Evolutionary conservation across 1,140 invertebrate genomes (phyloP).

Genomic region (Procambarus clarkii): DNA sequence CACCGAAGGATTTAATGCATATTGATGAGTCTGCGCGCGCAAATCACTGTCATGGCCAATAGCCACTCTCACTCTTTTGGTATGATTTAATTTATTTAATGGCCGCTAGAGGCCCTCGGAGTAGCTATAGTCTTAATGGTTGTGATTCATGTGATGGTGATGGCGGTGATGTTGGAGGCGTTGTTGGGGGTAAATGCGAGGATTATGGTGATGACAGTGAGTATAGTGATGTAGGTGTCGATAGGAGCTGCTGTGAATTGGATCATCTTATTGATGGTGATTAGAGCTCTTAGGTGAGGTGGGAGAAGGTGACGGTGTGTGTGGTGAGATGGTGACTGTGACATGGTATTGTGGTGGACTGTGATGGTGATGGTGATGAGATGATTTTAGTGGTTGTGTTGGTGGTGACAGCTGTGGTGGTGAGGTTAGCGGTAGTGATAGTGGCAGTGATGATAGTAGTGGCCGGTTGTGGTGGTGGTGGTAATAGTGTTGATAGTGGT

Average conservation of each 20-base stretch:
- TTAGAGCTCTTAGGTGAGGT: constrained; percentile 18
- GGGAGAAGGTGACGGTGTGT: constrained; percentile 22
- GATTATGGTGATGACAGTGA: constrained; percentile 62
- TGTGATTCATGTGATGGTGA: constrained; percentile 52
- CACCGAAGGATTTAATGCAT: constrained; percentile 63
- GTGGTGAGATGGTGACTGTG: not conserved
- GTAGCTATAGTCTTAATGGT: constrained; percentile 60
- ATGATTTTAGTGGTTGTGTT: not conserved
- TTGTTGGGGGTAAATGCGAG: constrained; percentile 62
- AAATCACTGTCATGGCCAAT: constrained; percentile 64
- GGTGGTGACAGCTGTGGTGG: too few species aligned
- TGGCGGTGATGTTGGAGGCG: constrained; percentile 26
- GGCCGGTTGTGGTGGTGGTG: not conserved
- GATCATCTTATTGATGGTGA: constrained; percentile 42
- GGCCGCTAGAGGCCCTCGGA: constrained; percentile 26
- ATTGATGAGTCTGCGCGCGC: constrained; percentile 56
- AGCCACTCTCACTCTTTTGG: constrained; percentile 59
- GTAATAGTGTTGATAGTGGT: too few species aligned
- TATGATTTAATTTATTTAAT: constrained; percentile 69
- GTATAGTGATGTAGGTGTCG: constrained; percentile 47
- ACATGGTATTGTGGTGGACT: too few species aligned
- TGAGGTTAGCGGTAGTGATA: too few species aligned
- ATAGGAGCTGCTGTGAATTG: constrained; percentile 20
- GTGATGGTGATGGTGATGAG: not conserved
- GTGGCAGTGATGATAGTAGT: too few species aligned